A percentile compares a stretch with the other conserved stretches of the same genome.
Conservation (phyloP, 2,888 invertebrate genomes). For the Eledone cirrhosa region DNA sequence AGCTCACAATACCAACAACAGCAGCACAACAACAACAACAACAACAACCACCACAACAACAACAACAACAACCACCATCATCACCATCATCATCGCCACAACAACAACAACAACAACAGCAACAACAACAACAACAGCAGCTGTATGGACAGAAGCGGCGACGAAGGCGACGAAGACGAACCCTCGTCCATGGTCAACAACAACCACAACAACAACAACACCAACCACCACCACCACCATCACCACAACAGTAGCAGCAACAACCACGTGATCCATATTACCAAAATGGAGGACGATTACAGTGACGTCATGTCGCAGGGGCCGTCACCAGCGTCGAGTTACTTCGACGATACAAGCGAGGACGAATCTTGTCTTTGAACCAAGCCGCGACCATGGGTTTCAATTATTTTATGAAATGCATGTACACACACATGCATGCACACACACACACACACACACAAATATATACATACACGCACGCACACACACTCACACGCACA, state of each 20-base stretch:
- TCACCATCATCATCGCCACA: background rate
- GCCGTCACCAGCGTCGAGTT: slow-evolving; percentile 11
- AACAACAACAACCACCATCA: background rate
- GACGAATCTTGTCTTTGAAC: background rate
- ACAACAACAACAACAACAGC: background rate
- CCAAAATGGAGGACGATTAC: slow-evolving; percentile 1
- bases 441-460: no score
- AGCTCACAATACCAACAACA: no score
- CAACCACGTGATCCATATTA: background rate
- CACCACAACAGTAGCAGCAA: background rate
- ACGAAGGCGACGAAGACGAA: no score
- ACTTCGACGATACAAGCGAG: background rate
- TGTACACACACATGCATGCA: no score
- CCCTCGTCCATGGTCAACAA: no score
- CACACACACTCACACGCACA: no score
- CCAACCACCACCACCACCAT: background rate
- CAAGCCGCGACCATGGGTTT: no score
- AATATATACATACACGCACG: no score
- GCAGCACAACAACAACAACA: background rate
- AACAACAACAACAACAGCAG: background rate
- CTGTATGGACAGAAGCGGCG: no score
- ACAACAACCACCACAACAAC: background rate
- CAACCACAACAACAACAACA: no score
- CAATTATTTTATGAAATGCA: no score
- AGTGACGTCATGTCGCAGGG: background rate